Percentiles rank a stretch among this genome's conserved stretches.
Conservation (phyloP, 2,113 vertebrate species). For the Elachura formosa region DNA sequence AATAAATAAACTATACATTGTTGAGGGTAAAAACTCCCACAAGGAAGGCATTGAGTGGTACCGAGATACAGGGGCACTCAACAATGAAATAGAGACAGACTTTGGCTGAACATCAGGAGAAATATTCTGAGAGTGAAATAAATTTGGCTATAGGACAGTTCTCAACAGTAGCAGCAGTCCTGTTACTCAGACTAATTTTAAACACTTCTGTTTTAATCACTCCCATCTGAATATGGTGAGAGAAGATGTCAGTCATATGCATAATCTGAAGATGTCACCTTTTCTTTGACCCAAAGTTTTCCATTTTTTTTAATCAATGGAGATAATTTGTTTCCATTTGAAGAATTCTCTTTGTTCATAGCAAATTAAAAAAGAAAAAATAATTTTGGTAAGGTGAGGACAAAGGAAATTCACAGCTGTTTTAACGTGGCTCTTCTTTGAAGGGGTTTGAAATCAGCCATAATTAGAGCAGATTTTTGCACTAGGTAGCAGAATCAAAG, state of each 20-base stretch:
- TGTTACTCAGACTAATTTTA: not conserved
- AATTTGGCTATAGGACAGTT: not conserved
- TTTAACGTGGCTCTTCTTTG: not conserved
- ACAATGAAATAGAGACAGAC: not conserved
- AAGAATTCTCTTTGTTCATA: not conserved
- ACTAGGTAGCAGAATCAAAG: not conserved
- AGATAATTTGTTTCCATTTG: not conserved
- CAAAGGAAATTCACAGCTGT: not conserved
- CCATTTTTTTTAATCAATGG: not conserved
- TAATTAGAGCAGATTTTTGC: not conserved
- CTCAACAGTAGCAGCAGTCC: not conserved
- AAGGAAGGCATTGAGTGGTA: not conserved
- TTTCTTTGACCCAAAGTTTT: not conserved
- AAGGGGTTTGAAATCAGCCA: not conserved
- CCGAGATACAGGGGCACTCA: not conserved
- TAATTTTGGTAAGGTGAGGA: not conserved
- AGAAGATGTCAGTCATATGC: not conserved
- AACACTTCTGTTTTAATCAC: not conserved
- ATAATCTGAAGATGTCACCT: not conserved
- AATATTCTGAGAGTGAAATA: slow-evolving; percentile 1
- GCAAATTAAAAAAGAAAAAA: not conserved
- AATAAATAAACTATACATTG: not conserved
- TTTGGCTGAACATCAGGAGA: slow-evolving; percentile 34
- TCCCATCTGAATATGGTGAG: not conserved
- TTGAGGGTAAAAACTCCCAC: not conserved